Conservation (phyloP, 1,140 invertebrate genomes). For the Drosophila arizonae region DNA sequence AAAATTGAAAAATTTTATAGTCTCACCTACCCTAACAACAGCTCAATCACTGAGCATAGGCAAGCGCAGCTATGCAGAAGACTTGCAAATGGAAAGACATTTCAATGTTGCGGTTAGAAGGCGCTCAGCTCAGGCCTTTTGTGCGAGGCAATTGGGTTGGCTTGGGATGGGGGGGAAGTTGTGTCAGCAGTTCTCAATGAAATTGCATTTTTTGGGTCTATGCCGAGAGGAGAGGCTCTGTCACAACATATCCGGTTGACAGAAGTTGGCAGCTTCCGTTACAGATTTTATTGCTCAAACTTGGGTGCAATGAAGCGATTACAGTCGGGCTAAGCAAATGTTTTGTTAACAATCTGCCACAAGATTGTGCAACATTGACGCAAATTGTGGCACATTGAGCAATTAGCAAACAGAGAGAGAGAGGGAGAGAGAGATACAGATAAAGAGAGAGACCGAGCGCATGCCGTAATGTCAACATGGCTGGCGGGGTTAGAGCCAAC, state of each 20-base stretch:
- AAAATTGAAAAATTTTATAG: neutral
- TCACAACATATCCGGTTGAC: slow-evolving; percentile 28
- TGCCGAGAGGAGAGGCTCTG: neutral
- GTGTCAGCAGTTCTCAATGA: slow-evolving; percentile 17
- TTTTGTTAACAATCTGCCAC: slow-evolving; percentile 44
- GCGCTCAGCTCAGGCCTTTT: slow-evolving; percentile 14
- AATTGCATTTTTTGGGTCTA: slow-evolving; percentile 32
- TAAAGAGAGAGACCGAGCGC: neutral
- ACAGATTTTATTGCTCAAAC: slow-evolving; percentile 31
- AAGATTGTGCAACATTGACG: slow-evolving; percentile 23
- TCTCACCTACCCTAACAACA: neutral
- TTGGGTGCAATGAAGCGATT: slow-evolving; percentile 51
- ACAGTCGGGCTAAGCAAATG: slow-evolving; percentile 49
- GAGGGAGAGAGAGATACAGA: neutral
- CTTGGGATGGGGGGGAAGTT: neutral
- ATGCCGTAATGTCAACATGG: slow-evolving; percentile 26
- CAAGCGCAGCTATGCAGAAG: slow-evolving; percentile 9
- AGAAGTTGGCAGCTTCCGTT: slow-evolving; percentile 24
- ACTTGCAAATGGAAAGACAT: slow-evolving; percentile 59
- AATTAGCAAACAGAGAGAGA: slow-evolving; percentile 46
- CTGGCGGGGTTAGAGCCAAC: slow-evolving; percentile 7
- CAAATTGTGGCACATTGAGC: slow-evolving; percentile 60
- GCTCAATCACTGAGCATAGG: neutral
- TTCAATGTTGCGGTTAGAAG: slow-evolving; percentile 56
- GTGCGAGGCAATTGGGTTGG: slow-evolving; percentile 11